Base-by-base conservation (phyloP, 2,797 vertebrate species). In the Scleropages formosus region DNA sequence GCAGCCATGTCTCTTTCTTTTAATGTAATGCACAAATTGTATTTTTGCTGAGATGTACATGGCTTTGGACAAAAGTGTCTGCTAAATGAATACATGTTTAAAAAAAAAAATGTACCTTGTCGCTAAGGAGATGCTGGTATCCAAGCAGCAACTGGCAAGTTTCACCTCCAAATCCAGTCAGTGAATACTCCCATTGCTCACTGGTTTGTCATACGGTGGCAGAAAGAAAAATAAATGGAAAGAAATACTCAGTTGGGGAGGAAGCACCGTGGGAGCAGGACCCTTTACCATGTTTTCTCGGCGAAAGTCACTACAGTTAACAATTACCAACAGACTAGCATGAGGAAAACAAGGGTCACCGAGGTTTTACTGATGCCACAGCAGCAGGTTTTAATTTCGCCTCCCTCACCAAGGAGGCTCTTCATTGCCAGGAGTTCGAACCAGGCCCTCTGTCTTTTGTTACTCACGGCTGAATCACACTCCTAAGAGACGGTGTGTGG, bases 61-160 rank as follows among this genome's bases (percentile, higher is more conserved):
- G n/a, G n/a, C n/a, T n/a, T n/a, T n/a, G n/a, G n/a, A n/a, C n/a
- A n/a, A n/a, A n/a, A n/a, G n/a, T n/a, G n/a, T n/a, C n/a, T n/a
- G n/a, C n/a, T n/a, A n/a, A n/a, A n/a, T n/a, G n/a, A n/a, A n/a
- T n/a, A n/a, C n/a, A n/a, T n/a, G n/a, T n/a, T n/a, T n/a, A n/a
- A n/a, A n/a, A n/a, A n/a, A n/a, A n/a, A n/a, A n/a, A n/a, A n/a
- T n/a, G n/a, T n/a, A n/a, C n/a, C 80, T 77, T 84, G 90, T 92
- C 90, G 88, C 90, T 87, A 91, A 84, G 89, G 86, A 90, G 87
- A 81, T 83, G 81, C 75, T 85, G 85, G 89, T 90, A 87, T 90
- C 89, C 79, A 91, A 83, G 87, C 85, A 89, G 79, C 79, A 87
- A 84, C 85, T 88, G 89, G 84, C 82, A 88, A 77, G 79, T 84